Evolutionary conservation across 1,140 invertebrate species (phyloP), one percentile per base, ranked within the genome.

Genomic region (Caenorhabditis inopinata): DNA sequence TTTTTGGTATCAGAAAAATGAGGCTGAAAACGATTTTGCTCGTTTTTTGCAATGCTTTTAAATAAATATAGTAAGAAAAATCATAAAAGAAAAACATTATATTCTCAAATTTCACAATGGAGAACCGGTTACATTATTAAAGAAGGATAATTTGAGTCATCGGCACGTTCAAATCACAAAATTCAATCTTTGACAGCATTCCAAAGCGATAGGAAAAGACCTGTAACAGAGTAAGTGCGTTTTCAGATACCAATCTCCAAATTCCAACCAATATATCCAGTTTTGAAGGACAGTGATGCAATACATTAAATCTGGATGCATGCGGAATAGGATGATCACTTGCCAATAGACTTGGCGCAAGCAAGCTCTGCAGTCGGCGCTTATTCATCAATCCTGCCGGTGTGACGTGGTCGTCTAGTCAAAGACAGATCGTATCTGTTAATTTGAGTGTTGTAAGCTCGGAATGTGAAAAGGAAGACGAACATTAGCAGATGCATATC

Each of bases 201-300:
- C 58, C 58, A 68, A 68, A 0, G 32, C 58, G 58, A 7, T n/a
- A 6, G 18, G 38, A 68, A 68, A 68, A 29, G 58, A 68, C 58
- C n/a, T 58, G 51, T 16, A 51, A 21, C 53, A 58, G 27, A 58
- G 53, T 58, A 58, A 58, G 53, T 29, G 32, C 58, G 58, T 38
- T 68, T 68, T 21, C 58, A 68, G 58, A 68, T 68, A 68, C 23
- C n/a, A 38, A 68, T 68, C 58, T 68, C 3, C 27, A 32, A 16
- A 29, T 21, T 11, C 27, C 16, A 68, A 5, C 58, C 25, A 42
- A 68, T n/a, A 21, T 32, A 68, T 68, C 58, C 58, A 68, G 58
- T 68, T 68, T 68, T 11, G 5, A 21, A 68, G 14, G 29, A 32
- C 25, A 32, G 12, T 16, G 32, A 68, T 32, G 32, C 32, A 68